Conservation (phyloP, 2,888 invertebrate genomes). For the Tubulanus polymorphus region DNA sequence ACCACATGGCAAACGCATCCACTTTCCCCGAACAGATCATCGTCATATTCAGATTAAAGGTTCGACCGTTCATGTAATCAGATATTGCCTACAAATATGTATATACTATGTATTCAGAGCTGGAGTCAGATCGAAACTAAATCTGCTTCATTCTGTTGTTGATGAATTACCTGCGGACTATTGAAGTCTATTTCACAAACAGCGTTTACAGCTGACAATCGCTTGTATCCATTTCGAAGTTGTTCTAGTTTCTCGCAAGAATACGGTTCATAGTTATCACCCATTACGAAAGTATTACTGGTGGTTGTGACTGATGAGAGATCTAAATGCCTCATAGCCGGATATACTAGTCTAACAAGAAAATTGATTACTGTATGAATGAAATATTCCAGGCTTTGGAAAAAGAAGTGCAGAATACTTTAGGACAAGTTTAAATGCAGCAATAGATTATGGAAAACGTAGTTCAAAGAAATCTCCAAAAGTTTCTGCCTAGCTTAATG, state of each 20-base stretch:
- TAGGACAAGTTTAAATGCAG: no score
- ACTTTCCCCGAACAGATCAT: slow-evolving; percentile 57
- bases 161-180: slow-evolving; percentile 45
- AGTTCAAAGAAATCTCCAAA: no score
- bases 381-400: no score
- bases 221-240: slow-evolving; percentile 57
- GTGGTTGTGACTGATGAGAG: slow-evolving; percentile 24
- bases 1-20: slow-evolving; percentile 70
- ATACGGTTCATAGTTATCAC: slow-evolving; percentile 59
- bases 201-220: slow-evolving; percentile 60
- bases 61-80: neutral
- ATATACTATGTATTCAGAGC: no score
- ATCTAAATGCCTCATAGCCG: slow-evolving; percentile 29
- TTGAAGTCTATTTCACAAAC: slow-evolving; percentile 65
- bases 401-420: no score
- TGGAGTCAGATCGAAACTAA: no score
- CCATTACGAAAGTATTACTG: slow-evolving; percentile 25
- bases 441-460: no score
- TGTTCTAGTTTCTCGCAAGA: slow-evolving; percentile 66
- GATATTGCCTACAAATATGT: neutral
- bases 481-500: no score
- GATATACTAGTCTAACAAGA: slow-evolving; percentile 25
- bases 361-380: no score
- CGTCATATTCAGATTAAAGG: neutral
- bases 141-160: no score